phyloP scores from a whole-genome alignment of 1,140 invertebrate genomes.

The Nasonia giraulti region DNA sequence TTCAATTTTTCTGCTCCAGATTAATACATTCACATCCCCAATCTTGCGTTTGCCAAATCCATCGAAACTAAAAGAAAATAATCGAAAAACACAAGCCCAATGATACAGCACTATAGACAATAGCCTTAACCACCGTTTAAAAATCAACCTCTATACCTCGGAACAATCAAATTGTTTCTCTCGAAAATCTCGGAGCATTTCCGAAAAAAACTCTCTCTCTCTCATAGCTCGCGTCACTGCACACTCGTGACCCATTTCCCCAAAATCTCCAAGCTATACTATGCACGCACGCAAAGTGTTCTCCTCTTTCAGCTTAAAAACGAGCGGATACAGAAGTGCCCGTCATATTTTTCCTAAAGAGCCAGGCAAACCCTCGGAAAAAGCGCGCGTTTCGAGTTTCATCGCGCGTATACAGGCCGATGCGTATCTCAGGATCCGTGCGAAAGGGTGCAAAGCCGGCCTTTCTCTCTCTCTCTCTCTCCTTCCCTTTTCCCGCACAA shows the following conservation, averaged over 20 bases:
- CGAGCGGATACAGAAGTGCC: not conserved
- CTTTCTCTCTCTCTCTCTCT: slow-evolving; percentile 62
- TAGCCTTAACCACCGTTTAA: too few relatives aligned
- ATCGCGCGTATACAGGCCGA: slow-evolving; percentile 15
- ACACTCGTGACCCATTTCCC: slow-evolving; percentile 57
- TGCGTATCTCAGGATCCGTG: slow-evolving; percentile 46
- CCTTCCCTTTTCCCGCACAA: slow-evolving; percentile 55
- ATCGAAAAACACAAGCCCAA: not conserved
- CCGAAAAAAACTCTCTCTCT: not conserved
- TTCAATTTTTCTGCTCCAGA: too few relatives aligned
- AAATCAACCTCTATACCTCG: too few relatives aligned
- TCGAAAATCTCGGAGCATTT: not conserved
- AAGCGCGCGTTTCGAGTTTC: slow-evolving; percentile 17
- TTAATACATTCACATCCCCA: too few relatives aligned
- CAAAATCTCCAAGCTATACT: slow-evolving; percentile 56
- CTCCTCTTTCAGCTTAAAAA: slow-evolving; percentile 10
- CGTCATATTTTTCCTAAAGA: not conserved
- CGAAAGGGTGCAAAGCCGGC: slow-evolving; percentile 62
- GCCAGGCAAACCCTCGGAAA: not conserved
- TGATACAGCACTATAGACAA: not conserved
- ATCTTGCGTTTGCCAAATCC: not conserved
- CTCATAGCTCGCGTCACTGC: slow-evolving; percentile 14
- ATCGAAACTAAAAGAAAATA: not conserved
- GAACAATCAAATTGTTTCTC: slow-evolving; percentile 38
- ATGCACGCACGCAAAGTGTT: not conserved